phyloP scores from a whole-genome alignment of 2,113 vertebrate species.

The Camelus bactrianus region DNA sequence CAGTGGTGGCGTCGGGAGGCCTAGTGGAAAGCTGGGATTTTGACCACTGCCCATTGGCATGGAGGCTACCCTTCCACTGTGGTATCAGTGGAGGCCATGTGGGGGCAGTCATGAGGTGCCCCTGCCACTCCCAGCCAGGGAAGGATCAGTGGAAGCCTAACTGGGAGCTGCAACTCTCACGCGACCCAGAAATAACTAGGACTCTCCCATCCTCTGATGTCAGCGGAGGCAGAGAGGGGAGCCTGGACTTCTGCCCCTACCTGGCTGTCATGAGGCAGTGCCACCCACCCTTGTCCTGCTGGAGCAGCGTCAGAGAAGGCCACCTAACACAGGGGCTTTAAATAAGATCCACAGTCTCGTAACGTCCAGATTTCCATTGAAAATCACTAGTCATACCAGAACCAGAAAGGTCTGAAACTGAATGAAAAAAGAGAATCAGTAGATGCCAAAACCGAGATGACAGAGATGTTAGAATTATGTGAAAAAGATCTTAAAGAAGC shows the following conservation, averaged over 20 bases:
- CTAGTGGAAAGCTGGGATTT: neutral
- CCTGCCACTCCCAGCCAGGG: neutral
- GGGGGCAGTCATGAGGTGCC: neutral
- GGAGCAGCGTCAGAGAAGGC: constrained; percentile 8
- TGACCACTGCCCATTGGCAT: neutral
- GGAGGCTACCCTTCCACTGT: neutral
- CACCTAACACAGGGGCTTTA: neutral
- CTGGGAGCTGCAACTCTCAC: neutral
- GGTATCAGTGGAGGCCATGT: neutral
- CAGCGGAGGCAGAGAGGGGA: neutral
- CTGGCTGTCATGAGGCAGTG: neutral
- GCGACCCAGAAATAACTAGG: neutral
- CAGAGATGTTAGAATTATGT: neutral
- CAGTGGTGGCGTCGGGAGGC: neutral
- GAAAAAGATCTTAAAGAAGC: constrained; percentile 33
- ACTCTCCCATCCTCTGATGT: neutral
- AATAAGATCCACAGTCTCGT: neutral
- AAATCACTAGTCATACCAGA: neutral
- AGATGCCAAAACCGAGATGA: neutral
- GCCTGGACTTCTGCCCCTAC: neutral
- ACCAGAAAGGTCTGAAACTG: neutral
- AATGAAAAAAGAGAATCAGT: neutral
- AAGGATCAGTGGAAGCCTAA: neutral
- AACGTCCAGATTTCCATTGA: neutral
- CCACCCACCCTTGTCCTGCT: neutral